A percentile compares a stretch with the other conserved stretches of the same genome.
phyloP scores from a whole-genome alignment of 2,888 invertebrate genomes.

The Augiades crinisus region DNA sequence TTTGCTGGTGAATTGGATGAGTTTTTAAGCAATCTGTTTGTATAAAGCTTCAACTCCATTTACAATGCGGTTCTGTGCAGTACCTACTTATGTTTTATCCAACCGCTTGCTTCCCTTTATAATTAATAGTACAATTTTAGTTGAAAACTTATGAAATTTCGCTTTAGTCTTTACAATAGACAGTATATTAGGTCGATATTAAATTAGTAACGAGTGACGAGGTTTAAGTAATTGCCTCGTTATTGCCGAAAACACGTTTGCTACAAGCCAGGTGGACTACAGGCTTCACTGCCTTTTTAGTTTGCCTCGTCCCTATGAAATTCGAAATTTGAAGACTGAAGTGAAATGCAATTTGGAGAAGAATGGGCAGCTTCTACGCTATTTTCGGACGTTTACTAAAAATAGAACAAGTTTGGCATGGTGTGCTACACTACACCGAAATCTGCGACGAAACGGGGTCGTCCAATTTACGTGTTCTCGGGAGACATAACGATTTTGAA shows the following conservation, averaged over 20 bases:
- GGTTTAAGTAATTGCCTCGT: not conserved
- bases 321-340: constrained; percentile 7
- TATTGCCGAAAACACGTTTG: constrained; percentile 1
- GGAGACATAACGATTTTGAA: not conserved
- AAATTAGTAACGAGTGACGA: too few species aligned
- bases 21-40: too few species aligned
- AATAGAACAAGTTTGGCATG: constrained; percentile 1
- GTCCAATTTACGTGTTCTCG: constrained; percentile 2
- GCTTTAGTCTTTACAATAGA: too few species aligned
- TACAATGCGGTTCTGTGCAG: too few species aligned
- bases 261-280: not conserved
- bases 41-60: too few species aligned
- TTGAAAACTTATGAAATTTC: too few species aligned
- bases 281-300: not conserved
- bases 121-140: too few species aligned
- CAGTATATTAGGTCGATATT: too few species aligned
- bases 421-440: not conserved
- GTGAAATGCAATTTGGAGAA: constrained; percentile 18
- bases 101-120: too few species aligned
- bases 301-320: constrained; percentile 1
- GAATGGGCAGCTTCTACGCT: constrained; percentile 9
- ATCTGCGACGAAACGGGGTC: not conserved
- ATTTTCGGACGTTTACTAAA: constrained; percentile 8
- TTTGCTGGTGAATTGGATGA: too few species aligned
- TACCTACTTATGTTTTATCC: too few species aligned